Conservation (phyloP, 2,113 vertebrate species). For the Grantiella picta region DNA sequence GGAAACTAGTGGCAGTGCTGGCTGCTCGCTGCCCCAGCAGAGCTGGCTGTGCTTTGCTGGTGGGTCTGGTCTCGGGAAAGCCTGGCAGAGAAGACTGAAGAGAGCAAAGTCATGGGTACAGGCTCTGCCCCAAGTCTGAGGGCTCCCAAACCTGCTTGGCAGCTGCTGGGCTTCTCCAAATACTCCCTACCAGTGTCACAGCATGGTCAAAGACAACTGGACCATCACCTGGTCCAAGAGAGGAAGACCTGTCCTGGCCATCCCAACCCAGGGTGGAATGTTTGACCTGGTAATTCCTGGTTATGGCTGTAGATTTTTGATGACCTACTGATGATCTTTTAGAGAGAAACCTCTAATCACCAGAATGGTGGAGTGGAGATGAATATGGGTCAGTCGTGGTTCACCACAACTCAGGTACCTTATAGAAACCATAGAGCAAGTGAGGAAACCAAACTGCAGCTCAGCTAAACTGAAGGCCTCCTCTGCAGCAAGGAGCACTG, state of each 20-base stretch:
- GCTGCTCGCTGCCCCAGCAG: not conserved
- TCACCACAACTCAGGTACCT: not conserved
- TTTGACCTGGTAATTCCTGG: not conserved
- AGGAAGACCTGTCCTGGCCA: not conserved
- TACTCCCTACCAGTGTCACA: not conserved
- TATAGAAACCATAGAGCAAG: not conserved
- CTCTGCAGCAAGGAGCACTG: not conserved
- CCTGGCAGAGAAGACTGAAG: not conserved
- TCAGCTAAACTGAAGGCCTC: not conserved
- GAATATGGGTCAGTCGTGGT: not conserved
- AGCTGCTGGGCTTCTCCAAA: not conserved
- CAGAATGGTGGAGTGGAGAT: not conserved
- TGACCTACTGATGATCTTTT: not conserved
- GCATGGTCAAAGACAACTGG: not conserved
- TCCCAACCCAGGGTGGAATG: not conserved
- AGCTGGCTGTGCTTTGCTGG: not conserved
- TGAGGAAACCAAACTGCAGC: not conserved
- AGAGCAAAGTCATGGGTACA: not conserved
- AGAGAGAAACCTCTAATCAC: not conserved
- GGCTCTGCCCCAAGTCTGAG: not conserved
- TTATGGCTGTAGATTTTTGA: not conserved
- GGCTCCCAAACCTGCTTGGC: not conserved
- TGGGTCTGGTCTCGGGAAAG: not conserved
- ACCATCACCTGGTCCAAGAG: not conserved
- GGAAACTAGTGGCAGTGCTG: not conserved